Conservation (phyloP, 2,888 invertebrate species). For the Agonopterix heracliana region DNA sequence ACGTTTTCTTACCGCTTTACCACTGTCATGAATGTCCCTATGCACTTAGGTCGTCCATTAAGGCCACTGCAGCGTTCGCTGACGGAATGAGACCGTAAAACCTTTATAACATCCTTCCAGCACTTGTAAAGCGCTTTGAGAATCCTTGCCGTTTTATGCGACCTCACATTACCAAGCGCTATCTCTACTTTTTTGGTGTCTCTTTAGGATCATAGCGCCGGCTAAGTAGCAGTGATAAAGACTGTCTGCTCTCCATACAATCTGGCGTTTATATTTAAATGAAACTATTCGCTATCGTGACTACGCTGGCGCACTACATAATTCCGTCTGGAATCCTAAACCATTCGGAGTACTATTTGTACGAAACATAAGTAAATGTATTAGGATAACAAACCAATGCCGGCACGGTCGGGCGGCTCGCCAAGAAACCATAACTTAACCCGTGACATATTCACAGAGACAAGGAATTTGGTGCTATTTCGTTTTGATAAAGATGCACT, state of each 20-base stretch:
- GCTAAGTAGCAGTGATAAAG: conserved; percentile 42
- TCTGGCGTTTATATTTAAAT: conserved; percentile 28
- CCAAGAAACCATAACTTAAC: conserved; percentile 41
- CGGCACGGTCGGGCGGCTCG: conserved; percentile 29
- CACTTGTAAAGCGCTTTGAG: conserved; percentile 73
- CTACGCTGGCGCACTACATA: conserved; percentile 8
- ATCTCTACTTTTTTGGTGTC: conserved; percentile 42
- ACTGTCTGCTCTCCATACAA: conserved; percentile 30
- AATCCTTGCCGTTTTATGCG: conserved; percentile 61
- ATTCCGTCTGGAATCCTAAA: conserved; percentile 19
- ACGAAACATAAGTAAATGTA: conserved; percentile 30
- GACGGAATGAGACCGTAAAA: conserved; percentile 73
- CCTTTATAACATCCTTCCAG: conserved; percentile 75
- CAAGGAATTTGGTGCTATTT: conserved; percentile 12
- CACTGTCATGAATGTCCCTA: conserved; percentile 68
- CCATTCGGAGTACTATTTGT: conserved; percentile 29
- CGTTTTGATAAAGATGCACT: conserved; percentile 14
- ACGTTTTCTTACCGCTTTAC: conserved; percentile 48
- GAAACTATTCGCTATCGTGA: conserved; percentile 33
- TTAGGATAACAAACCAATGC: conserved; percentile 38
- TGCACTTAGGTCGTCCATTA: conserved; percentile 76
- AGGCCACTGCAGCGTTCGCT: conserved; percentile 65
- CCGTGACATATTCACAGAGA: conserved; percentile 29
- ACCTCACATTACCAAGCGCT: conserved; percentile 46
- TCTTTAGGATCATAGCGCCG: conserved; percentile 27